phyloP scores from a whole-genome alignment of 2,888 invertebrate species.

The Nymphalis polychloros region DNA sequence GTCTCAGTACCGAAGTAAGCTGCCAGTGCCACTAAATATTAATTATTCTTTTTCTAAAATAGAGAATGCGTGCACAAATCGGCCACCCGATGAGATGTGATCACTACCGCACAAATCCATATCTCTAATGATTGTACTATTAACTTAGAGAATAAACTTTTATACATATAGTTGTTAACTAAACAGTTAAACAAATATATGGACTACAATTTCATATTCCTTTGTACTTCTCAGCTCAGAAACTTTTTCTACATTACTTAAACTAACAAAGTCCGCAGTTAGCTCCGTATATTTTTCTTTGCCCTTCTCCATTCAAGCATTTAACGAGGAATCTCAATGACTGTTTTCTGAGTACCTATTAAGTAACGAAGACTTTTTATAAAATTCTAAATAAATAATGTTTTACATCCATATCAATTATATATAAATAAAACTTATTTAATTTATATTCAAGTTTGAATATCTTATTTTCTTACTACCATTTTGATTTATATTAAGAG shows the following conservation, averaged over 20 bases:
- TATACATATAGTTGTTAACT: neutral
- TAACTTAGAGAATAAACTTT: neutral
- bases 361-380: neutral
- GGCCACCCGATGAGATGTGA: too few relatives aligned
- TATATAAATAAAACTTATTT: neutral
- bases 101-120: too few relatives aligned
- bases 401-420: neutral
- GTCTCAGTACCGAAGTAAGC: too few relatives aligned
- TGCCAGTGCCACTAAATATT: too few relatives aligned
- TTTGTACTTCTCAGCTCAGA: neutral
- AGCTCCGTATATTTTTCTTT: conserved; percentile 9
- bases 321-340: conserved; percentile 9
- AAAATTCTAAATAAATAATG: neutral
- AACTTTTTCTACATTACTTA: conserved; percentile 7
- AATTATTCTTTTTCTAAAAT: too few relatives aligned
- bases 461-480: neutral
- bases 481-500: neutral
- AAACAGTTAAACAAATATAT: neutral
- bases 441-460: neutral
- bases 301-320: conserved; percentile 1
- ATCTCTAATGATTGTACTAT: too few relatives aligned
- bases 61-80: too few relatives aligned
- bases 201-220: conserved; percentile 6
- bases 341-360: conserved; percentile 6
- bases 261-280: conserved; percentile 10